Base-by-base conservation (phyloP, 2,113 vertebrate species). In the Fulmarus glacialis region DNA sequence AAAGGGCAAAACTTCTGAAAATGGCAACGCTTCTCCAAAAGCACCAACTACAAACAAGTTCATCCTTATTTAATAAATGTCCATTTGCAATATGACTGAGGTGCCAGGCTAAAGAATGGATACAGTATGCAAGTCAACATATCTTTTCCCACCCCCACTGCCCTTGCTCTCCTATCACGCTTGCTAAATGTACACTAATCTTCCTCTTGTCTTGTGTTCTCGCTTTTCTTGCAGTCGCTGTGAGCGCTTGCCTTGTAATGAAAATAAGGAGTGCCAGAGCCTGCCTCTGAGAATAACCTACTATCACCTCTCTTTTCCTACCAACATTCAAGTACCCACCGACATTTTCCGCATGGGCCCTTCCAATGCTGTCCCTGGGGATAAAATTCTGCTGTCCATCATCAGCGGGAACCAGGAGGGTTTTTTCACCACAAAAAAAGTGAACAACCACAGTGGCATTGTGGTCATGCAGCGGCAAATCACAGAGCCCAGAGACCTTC, bases 341-440 rank as follows among this genome's bases (percentile, higher is more conserved):
- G 98, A 99, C 98, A 98, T 99, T 98, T 99, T 99, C 99, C 99
- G 99, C 98, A 99, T 99, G 99, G 99, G 99, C 96, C 99, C 99
- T 83, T 99, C 99, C 98, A 99, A 95, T 97, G 97, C 97, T 43
- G 97, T 98, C 97, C 96, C 98, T 11, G 99, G 99, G 93, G 99
- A 99, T 97, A 98, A 98, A 98, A 98, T 99, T 98, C 98, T 98
- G 98, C 98, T 99, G 95, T 98, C 98, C 98, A 99, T 99, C 98
- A 98, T 98, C 84, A 95, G 98, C 18, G 99, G 99, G 96, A 99
- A 99, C 93, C 98, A 99, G 94, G 99, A 98, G 78, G 99, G 99
- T 71, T 98, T 98, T 99, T 99, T 99, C 98, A 96, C 96, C 93
- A 98, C 98, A 52, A 98, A 98, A 96, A 98, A 96, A 94, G 94